phyloP scores from a whole-genome alignment of 2,797 vertebrate genomes.

The Sebastes aleutianus region DNA sequence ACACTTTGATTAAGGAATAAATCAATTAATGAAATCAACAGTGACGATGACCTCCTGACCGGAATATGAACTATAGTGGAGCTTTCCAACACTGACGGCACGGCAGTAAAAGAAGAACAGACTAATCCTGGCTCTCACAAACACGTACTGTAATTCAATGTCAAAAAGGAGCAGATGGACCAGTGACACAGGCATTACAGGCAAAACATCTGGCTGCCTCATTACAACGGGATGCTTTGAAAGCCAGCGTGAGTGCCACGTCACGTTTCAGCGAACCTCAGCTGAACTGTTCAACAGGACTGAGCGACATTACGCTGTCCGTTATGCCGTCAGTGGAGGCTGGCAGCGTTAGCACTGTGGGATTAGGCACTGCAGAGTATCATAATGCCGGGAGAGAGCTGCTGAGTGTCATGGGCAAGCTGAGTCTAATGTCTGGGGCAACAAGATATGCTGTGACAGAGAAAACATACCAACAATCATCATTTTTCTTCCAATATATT shows the following conservation, averaged over 20 bases:
- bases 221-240: constrained; percentile 34
- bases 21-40: not conserved
- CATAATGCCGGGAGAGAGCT: constrained; percentile 2
- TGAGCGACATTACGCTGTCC: not conserved
- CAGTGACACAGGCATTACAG: constrained; percentile 43
- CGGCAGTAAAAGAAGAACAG: constrained; percentile 14
- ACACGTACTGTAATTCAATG: constrained; percentile 29
- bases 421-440: not conserved
- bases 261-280: constrained; percentile 38
- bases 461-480: not conserved
- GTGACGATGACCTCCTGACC: not conserved
- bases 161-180: constrained; percentile 59
- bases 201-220: constrained; percentile 60
- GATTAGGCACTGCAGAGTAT: constrained; percentile 5
- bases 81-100: constrained; percentile 5
- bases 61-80: not conserved
- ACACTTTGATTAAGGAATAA: not conserved
- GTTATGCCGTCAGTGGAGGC: not conserved
- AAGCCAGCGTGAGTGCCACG: constrained; percentile 39
- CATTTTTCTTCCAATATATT: not conserved
- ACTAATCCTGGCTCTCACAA: constrained; percentile 35
- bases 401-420: not conserved
- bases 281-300: constrained; percentile 24
- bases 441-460: not conserved
- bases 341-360: not conserved